Conservation (phyloP, 2,113 vertebrate species). For the Jacana jacana region DNA sequence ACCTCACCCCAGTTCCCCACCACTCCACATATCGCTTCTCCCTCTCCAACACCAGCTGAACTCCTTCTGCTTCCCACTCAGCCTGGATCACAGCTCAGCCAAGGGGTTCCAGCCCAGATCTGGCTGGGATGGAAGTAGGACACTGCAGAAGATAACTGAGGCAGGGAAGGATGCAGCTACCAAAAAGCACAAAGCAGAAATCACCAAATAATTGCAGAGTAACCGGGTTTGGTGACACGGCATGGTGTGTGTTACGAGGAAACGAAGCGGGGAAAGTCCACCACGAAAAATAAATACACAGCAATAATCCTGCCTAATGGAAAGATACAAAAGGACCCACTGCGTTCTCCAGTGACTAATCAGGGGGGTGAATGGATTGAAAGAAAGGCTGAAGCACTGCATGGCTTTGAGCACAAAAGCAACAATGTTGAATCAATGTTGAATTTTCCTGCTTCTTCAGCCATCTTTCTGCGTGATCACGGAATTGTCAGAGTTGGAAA, state of each 20-base stretch:
- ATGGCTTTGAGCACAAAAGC: neutral
- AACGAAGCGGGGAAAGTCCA: fast-evolving
- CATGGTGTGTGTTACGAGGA: neutral
- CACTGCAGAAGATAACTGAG: neutral
- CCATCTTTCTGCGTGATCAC: neutral
- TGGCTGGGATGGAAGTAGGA: fast-evolving
- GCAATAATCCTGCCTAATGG: neutral
- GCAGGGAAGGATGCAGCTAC: neutral
- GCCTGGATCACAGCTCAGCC: neutral
- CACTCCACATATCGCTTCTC: neutral
- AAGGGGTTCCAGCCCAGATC: neutral
- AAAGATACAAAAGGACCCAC: neutral
- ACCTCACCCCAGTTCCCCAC: neutral
- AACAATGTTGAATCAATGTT: neutral
- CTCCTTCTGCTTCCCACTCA: neutral
- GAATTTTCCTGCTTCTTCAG: neutral
- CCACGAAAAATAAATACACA: neutral
- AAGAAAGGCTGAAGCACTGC: neutral
- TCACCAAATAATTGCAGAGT: neutral
- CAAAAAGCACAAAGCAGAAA: neutral
- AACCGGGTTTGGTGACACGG: too few species aligned
- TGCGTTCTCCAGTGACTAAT: neutral
- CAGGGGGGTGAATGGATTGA: neutral
- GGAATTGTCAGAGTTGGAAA: too few species aligned
- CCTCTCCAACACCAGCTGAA: neutral